Evolutionary conservation across 1,140 invertebrate species (phyloP).

Genomic region (Macrosteles quadrilineatus): DNA sequence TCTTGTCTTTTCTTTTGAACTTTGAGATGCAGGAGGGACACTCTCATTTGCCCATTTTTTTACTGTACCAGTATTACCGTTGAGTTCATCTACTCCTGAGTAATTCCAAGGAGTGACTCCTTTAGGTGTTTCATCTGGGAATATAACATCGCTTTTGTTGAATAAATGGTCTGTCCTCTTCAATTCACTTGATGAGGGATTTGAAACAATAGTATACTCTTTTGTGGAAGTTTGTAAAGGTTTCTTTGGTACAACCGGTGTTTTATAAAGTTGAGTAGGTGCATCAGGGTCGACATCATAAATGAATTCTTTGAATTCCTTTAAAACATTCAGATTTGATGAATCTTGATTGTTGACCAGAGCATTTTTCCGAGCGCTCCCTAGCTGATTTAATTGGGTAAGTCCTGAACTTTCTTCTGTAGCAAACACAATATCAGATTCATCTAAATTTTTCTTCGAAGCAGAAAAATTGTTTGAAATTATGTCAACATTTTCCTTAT

Average conservation of each 20-base stretch:
- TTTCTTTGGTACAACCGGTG: neutral
- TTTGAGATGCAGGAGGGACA: neutral
- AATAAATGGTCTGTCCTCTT: neutral
- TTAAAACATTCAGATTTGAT: too few species aligned
- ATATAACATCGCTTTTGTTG: neutral
- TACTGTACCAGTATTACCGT: neutral
- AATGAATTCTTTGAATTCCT: neutral
- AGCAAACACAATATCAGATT: neutral
- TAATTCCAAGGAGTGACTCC: neutral
- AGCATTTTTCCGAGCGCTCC: too few species aligned
- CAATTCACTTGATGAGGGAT: slow-evolving; percentile 2
- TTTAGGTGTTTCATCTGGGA: slow-evolving; percentile 7
- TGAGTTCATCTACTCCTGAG: neutral
- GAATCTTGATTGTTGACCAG: too few species aligned
- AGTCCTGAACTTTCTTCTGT: neutral
- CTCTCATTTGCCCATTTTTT: neutral
- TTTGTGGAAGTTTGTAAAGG: neutral
- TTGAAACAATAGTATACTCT: neutral
- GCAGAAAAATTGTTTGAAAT: neutral
- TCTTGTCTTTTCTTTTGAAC: neutral
- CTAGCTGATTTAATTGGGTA: too few species aligned
- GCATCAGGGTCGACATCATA: neutral
- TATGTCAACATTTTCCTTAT: neutral
- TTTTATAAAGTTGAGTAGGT: slow-evolving; percentile 7
- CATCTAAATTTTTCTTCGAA: neutral